These are phyloP conservation scores for Labia minor DNA, from an alignment of 2,888 invertebrate genomes.

Conservation along the genomic window DNA sequence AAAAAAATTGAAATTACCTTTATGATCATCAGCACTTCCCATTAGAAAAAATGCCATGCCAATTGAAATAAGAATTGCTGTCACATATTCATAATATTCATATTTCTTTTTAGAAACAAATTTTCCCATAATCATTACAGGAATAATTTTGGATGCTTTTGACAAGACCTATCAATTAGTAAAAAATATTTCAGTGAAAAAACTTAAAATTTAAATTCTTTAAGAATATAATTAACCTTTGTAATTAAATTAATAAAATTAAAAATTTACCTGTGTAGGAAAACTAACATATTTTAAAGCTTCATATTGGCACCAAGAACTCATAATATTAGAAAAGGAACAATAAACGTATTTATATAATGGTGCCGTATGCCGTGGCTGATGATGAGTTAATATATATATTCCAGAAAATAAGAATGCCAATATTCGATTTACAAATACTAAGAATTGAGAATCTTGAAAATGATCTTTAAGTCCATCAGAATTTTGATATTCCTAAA, in stretches of 20 bases:
- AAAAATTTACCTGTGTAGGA: conserved; percentile 73
- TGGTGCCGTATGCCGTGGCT: conserved; percentile 67
- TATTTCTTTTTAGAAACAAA: conserved; percentile 77
- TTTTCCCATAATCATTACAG: conserved; percentile 97
- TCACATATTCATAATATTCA: conserved; percentile 81
- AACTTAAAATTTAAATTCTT: conserved; percentile 18
- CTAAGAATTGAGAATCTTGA: conserved; percentile 91
- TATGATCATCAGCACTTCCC: conserved; percentile 56
- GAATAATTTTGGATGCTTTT: conserved; percentile 96
- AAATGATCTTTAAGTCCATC: conserved; percentile 59
- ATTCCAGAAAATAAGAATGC: conserved; percentile 63
- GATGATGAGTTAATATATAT: conserved; percentile 49
- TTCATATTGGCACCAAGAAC: conserved; percentile 99
- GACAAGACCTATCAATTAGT: conserved; percentile 56
- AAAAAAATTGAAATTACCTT: conserved; percentile 35
- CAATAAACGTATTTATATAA: conserved; percentile 91
- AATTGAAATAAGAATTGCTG: conserved; percentile 76
- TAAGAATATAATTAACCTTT: no score
- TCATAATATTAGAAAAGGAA: conserved; percentile 93
- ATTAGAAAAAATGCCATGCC: conserved; percentile 91
- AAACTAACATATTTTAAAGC: conserved; percentile 97
- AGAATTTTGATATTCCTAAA: conserved; percentile 53
- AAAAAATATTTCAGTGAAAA: background rate
- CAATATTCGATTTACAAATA: conserved; percentile 85
- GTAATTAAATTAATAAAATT: conserved; percentile 6